Base-by-base conservation (phyloP, 2,797 vertebrate species). In the Brachyalestes nurse region DNA sequence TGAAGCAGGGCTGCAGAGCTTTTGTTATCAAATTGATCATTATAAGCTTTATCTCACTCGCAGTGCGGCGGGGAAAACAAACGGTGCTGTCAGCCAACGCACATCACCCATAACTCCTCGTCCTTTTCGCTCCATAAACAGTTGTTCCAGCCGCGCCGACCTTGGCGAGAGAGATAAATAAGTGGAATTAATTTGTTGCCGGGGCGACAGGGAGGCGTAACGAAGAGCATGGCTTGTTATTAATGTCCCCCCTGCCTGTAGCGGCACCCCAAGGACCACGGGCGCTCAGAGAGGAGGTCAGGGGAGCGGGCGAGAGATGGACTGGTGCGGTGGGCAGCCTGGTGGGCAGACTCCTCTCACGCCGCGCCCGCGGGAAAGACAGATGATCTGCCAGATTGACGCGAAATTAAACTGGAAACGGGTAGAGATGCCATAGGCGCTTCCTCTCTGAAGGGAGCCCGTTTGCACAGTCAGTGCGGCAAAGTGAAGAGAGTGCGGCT, bases 141-240 rank as follows among this genome's bases (percentile, higher is more conserved):
- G 53, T 86, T 80, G 85, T 84, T 90, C 89, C 58, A 90, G 42
- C 25, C 45, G 40, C 79, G 83, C 89, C 88, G 88, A 87, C 69
- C 65, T 89, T 86, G 78, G 78, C 84, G 62, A 76, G 72, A 78
- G 82, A 89, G 88, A 88, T 81, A 90, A 88, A 89, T 85, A 86
- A 78, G 80, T 86, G 81, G 80, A 85, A 88, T 88, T 87, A 78
- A 88, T 90, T 88, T 87, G 84, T 84, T 80, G 82, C 84, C 74
- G 73, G 81, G 57, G 53, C 65, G 78, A 85, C 83, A 87, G 78
- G 76, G 87, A 86, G n/a, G 28, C 72, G 51, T 87, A 75, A 79
- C 45, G 82, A 82, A 81, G 82, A 70, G 75, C 88, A 0, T 87
- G 80, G 64, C 53, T 51, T 82, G 67, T 87, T 88, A 80, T 78